phyloP scores from a whole-genome alignment of 2,797 vertebrate species.

The Eulemur albifrons region DNA sequence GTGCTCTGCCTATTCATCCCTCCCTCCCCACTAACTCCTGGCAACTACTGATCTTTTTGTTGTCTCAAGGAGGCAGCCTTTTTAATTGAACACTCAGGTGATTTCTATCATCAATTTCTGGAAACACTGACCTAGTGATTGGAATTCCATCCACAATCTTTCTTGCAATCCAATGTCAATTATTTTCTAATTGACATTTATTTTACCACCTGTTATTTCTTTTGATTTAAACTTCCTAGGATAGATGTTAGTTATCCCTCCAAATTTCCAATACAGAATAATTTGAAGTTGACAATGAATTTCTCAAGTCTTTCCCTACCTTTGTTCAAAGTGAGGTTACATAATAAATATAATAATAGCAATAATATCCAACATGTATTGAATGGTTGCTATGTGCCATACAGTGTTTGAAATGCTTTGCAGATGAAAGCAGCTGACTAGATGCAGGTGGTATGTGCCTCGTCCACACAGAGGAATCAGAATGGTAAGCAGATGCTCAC shows the following conservation, averaged over 20 bases:
- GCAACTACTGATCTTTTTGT: background rate
- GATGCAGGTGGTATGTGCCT: background rate
- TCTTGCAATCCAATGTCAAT: background rate
- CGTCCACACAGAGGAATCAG: background rate
- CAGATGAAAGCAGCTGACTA: background rate
- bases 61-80: background rate
- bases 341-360: background rate
- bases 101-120: background rate
- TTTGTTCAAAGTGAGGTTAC: slow-evolving; percentile 28
- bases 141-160: background rate
- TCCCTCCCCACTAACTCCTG: background rate
- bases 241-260: background rate
- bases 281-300: background rate
- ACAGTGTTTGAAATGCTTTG: background rate
- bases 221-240: slow-evolving; percentile 13
- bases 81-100: background rate
- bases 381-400: background rate
- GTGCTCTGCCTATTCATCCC: background rate
- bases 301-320: background rate
- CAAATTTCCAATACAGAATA: slow-evolving; percentile 9
- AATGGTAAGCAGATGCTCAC: background rate
- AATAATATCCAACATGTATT: background rate
- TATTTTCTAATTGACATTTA: slow-evolving; percentile 25
- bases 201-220: background rate
- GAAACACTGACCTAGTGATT: background rate